A percentile compares a stretch with the other conserved stretches of the same genome.
phyloP scores from a whole-genome alignment of 1,140 invertebrate species.

The Nixonia krombeini region DNA sequence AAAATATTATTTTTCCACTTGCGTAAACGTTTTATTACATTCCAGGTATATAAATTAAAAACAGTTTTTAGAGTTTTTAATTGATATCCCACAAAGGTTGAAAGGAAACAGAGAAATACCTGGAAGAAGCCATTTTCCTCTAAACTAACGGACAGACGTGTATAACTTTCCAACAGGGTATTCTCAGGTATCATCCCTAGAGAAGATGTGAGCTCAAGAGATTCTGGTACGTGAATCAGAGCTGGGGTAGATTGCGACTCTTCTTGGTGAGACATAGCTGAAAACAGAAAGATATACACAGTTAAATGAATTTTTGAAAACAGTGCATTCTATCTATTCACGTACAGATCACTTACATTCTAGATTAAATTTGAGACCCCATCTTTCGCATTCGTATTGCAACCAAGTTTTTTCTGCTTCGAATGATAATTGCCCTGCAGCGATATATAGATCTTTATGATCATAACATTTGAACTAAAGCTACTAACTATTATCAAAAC shows the following conservation, averaged over 20 bases:
- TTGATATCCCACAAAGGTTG: too few species aligned
- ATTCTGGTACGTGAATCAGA: slow-evolving; percentile 78
- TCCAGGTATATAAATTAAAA: too few species aligned
- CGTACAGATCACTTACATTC: slow-evolving; percentile 78
- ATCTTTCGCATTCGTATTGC: slow-evolving; percentile 88
- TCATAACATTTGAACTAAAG: too few species aligned
- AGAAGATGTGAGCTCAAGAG: slow-evolving; percentile 72
- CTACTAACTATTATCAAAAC: too few species aligned
- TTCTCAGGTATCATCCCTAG: slow-evolving; percentile 88
- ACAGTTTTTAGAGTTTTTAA: too few species aligned
- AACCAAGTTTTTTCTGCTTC: slow-evolving; percentile 91
- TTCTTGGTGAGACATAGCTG: slow-evolving; percentile 79
- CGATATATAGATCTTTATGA: too few species aligned
- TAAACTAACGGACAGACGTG: slow-evolving; percentile 86
- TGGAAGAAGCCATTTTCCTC: slow-evolving; percentile 88
- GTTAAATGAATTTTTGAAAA: slow-evolving; percentile 25
- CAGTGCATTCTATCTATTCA: slow-evolving; percentile 27
- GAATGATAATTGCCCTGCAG: slow-evolving; percentile 85
- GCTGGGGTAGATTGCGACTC: slow-evolving; percentile 89
- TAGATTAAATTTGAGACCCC: slow-evolving; percentile 84
- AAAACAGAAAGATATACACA: slow-evolving; percentile 32
- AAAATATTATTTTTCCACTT: too few species aligned
- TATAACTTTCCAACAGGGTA: slow-evolving; percentile 87
- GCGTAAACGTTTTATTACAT: too few species aligned
- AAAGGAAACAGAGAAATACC: slow-evolving; percentile 69